Evolutionary conservation across 2,797 vertebrate genomes (phyloP), one percentile per base, ranked within the genome.

Genomic region (Acipenser oxyrinchus): DNA sequence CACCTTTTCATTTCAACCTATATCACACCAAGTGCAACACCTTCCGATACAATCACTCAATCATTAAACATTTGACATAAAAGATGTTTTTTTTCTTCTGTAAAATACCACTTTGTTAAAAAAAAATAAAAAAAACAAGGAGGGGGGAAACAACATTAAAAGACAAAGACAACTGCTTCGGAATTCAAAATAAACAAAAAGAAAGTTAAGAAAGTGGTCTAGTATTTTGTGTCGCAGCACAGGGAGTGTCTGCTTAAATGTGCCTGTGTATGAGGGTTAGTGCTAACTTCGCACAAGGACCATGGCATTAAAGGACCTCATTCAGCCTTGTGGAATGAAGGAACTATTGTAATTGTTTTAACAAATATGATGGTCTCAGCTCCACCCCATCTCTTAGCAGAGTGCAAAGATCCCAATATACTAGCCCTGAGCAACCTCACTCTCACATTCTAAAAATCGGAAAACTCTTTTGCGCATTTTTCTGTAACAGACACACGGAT

Each of bases 401-500:
- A 94, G 93, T 92, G 92, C 90, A 93, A 93, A 94, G 88, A 92
- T 89, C 85, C 89, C 86, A 85, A 84, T 87, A 76, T 72, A 87
- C 87, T 86, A 91, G 84, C 92, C 92, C 88, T 90, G 90, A 92
- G 87, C 88, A 86, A 89, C 91, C 88, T 84, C 78, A 79, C 77
- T 81, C 77, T 79, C 79, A 79, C 84, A 80, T 83, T 84, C 89
- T 97, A 99, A 91, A 99, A 99, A 75, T 98, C 95, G 77, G 92
- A 88, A 89, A 99, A 99, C 84, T 99, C 96, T 83, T 96, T 98
- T 74, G 90, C 91, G 86, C 97, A 99, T 88, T 98, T 97, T 89
- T 99, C 97, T 78, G 96, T 98, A 87, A 97, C 91, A 71, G 97
- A 99, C 73, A 98, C 92, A 66, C 89, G 94, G 83, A 99, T 94